Evolutionary conservation across 2,113 vertebrate genomes (phyloP), one percentile per base, ranked within the genome.

Genomic region (Hassar affinis): DNA sequence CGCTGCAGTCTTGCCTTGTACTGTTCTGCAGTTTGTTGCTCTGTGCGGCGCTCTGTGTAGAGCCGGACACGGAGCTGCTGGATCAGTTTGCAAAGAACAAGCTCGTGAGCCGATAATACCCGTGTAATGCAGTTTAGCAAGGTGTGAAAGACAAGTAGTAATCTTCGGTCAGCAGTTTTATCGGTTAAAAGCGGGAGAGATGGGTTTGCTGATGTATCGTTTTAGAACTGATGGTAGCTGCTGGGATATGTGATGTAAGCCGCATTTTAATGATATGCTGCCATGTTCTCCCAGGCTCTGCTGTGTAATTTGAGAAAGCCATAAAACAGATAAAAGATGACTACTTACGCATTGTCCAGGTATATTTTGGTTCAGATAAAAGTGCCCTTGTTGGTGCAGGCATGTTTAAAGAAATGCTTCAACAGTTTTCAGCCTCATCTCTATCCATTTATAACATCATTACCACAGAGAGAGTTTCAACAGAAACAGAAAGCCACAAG

Each of bases 11-110:
- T 80, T 80, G 20, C 30, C 54, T 78, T 84, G 66, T 80, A 33
- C 78, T 74, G 35, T 66, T 87, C 17, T 68, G 30, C 59, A n/a
- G 20, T 80, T 82, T 57, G 84, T 82, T 87, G 68, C 83, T 82
- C 42, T 35, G 47, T 27, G 66, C 38, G 47, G 76, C 45, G 78
- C 80, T 72, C 61, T 25, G 45, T 57, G 62, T 38, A 71, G 30
- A n/a, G n/a, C n/a, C n/a, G n/a, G n/a, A n/a, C 61, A 27, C 52
- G 20, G 57, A 71, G 66, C 62, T n/a, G 27, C 18, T 20, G 77
- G 20, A 54, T 79, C 35, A 47, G 33, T 52, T 30, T 72, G 62
- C 42, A 83, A 4, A 66, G 51, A 49, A 59, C 18, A 56, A 18
- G 20, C 72, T 62, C 52, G 57, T 61, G 6, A 61, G 17, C 14